Base-by-base conservation (phyloP, 2,797 vertebrate genomes). In the Vespertilio murinus region DNA sequence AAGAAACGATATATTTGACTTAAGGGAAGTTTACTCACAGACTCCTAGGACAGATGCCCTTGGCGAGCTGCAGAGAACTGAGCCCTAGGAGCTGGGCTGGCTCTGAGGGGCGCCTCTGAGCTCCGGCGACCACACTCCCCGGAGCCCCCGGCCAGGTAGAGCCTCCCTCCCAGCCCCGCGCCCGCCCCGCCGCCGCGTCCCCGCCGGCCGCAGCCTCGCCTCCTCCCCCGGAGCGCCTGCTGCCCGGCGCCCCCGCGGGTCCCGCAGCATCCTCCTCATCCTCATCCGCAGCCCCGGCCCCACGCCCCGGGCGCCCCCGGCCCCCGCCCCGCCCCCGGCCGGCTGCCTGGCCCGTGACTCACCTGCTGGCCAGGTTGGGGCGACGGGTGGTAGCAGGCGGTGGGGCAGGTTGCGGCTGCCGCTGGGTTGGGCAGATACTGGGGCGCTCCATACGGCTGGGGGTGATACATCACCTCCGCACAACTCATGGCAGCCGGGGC, bases 391-490 rank as follows among this genome's bases (percentile, higher is more conserved):
- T 98, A 98, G 97, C 98, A 99, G 17, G 98, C 98, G 86, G 99
- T 97, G 96, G 98, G 98, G 97, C 99, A 98, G 86, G 99, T 97
- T 90, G 97, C 98, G 42, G 98, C 94, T 52, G 97, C 97, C 96
- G 84, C 96, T 1, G 97, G 91, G 90, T 95, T 95, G 96, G 97
- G 65, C 97, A 98, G 98, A 96, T 98, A 98, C 97, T 98, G 99
- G 98, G 99, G 98, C 96, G 99, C 98, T 98, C 98, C 99, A 99
- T 99, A 99, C 97, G 98, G 95, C 97, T 99, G 99, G 96, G 97
- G 98, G 97, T 99, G 99, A 98, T 99, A 99, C 98, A 99, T 99
- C 98, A 99, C 99, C 98, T 99, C 99, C 98, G 99, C 98, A 98
- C 99, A 99, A 98, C 99, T 99, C 99, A 99, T 99, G 98, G 98